Conservation (phyloP, 1,140 invertebrate genomes). For the Drosophila equinoxialis region DNA sequence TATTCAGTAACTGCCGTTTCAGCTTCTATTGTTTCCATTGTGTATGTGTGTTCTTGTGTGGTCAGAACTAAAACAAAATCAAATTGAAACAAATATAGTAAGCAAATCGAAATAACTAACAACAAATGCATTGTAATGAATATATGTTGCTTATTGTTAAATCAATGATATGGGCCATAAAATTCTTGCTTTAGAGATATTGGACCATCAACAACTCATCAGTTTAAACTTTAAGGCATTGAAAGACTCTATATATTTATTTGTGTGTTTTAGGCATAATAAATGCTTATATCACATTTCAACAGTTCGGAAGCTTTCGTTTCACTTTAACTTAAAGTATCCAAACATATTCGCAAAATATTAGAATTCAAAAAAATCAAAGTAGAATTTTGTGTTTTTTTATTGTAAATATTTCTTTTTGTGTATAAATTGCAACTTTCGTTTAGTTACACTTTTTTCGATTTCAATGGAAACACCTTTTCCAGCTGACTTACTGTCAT, state of each 20-base stretch:
- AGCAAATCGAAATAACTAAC: background rate
- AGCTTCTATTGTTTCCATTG: conserved; percentile 12
- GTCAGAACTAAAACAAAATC: conserved; percentile 47
- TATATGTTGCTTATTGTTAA: conserved; percentile 19
- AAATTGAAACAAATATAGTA: conserved; percentile 45
- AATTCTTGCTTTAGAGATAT: background rate
- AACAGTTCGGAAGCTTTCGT: no score
- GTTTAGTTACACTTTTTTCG: background rate
- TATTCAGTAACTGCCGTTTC: conserved; percentile 7
- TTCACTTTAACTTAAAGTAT: no score
- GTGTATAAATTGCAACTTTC: background rate
- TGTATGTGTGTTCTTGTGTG: conserved; percentile 24
- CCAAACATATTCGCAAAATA: no score
- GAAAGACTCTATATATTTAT: no score
- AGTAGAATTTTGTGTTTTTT: no score
- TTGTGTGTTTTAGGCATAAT: no score
- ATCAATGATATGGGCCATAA: background rate
- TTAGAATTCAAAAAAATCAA: background rate
- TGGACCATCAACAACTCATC: background rate
- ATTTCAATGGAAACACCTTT: conserved; percentile 6
- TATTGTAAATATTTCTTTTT: no score
- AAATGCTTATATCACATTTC: no score
- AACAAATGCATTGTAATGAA: conserved; percentile 43
- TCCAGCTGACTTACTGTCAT: conserved; percentile 35
- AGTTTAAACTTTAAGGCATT: no score